Base-by-base conservation (phyloP, 2,113 vertebrate species). In the Alaudala cheleensis region DNA sequence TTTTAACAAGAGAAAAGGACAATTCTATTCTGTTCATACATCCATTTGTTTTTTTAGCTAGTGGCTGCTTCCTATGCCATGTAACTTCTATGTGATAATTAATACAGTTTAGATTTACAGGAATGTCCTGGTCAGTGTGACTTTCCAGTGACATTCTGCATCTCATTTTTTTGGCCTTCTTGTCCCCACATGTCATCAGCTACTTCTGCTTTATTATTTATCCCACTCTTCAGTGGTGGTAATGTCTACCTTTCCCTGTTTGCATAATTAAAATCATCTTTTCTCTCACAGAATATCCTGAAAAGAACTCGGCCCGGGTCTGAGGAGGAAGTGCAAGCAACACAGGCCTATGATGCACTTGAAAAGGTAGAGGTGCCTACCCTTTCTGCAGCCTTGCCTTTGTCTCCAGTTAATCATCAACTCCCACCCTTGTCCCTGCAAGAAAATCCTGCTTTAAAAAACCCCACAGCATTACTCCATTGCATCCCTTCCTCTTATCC, bases 231-330 rank as follows among this genome's bases (percentile, higher is more conserved):
- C 40, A 13, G 34, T 67, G 31, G 45, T 26, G 24, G 20, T 2
- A 22, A 42, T 21, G 21, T 69, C 47, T 21, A 62, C n/a, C 20
- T 88, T 93, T 53, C 31, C 56, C 14, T 69, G 12, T 60, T 49
- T 85, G 22, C 40, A 3, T 85, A n/a, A 42, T 21, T 22, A 83
- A 74, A 91, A 89, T 9, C 4, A 12, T 25, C 10, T 72, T 86
- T 51, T 83, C 76, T 86, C 28, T 81, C 70, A 3, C 95, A 99
- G 99, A 99, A 99, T 97, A 99, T 99, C 82, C 97, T 99, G 96
- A 99, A 99, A 95, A 98, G 98, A 97, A 99, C 99, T 12, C 97
- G 94, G 15, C 98, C 98, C 0, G 98, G 98, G 12, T 99, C 99
- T 24, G 82, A 96, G 2, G 99, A 99, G 86, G 99, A 99, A 51